These are phyloP conservation scores for Pseudois nayaur DNA, from an alignment of 2,113 vertebrate species.

Conservation along the genomic window DNA sequence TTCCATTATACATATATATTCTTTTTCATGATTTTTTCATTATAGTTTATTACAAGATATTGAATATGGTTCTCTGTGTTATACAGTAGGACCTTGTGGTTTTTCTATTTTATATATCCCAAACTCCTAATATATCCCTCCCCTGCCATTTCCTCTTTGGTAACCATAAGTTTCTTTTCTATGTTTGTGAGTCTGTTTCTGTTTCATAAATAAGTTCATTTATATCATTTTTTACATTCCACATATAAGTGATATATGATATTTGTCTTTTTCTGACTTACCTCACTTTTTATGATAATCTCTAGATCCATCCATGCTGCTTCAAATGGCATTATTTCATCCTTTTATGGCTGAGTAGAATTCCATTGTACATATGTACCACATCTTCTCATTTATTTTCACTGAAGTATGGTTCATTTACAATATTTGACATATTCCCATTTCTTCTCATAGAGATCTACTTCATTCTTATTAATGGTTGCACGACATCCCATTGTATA, in stretches of 20 bases:
- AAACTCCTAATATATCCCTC: background rate
- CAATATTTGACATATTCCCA: background rate
- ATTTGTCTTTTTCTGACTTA: background rate
- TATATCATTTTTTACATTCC: background rate
- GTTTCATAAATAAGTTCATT: background rate
- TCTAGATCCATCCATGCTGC: background rate
- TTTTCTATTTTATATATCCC: background rate
- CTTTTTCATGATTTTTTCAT: background rate
- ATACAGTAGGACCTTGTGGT: background rate
- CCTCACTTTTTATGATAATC: background rate
- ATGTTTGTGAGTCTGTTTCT: background rate
- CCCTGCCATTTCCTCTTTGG: background rate
- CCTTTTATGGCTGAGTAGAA: background rate
- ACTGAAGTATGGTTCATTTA: background rate
- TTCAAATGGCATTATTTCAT: background rate
- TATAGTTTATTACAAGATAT: background rate
- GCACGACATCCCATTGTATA: background rate
- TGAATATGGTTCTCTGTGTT: background rate
- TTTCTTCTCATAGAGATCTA: conserved; percentile 1
- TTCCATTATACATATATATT: background rate
- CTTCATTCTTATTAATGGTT: background rate
- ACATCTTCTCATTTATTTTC: background rate
- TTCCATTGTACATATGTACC: background rate
- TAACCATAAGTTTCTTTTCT: background rate
- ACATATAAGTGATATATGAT: background rate